These are phyloP conservation scores for Brachionichthys hirsutus DNA, from an alignment of 2,113 vertebrate genomes.

Conservation along the genomic window DNA sequence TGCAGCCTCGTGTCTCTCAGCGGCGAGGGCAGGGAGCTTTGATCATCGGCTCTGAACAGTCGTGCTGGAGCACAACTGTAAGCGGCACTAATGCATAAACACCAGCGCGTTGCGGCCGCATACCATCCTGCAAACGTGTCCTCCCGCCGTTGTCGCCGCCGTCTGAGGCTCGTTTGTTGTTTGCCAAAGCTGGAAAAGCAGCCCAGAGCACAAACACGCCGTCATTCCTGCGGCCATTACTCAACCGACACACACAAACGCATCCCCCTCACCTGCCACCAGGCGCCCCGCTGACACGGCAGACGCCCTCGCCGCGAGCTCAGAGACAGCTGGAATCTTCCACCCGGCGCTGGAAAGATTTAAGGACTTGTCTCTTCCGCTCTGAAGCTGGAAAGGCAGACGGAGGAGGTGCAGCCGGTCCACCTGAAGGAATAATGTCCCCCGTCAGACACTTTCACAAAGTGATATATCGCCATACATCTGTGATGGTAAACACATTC, in stretches of 20 bases:
- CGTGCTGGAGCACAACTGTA: not conserved
- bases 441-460: constrained; percentile 1
- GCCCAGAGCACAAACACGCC: constrained; percentile 20
- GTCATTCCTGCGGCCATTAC: constrained; percentile 24
- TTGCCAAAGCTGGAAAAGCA: constrained; percentile 19
- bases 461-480: not conserved
- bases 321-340: constrained; percentile 14
- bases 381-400: not conserved
- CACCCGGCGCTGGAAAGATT: constrained; percentile 14
- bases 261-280: constrained; percentile 22
- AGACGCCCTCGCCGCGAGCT: constrained; percentile 23
- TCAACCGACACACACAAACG: constrained; percentile 1
- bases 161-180: constrained; percentile 33
- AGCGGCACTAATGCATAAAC: not conserved
- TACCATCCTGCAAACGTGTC: constrained; percentile 2
- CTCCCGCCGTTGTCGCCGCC: constrained; percentile 18
- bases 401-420: not conserved
- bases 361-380: not conserved
- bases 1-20: constrained; percentile 26
- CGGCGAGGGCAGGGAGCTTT: constrained; percentile 42
- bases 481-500: constrained; percentile 30
- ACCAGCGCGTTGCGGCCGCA: not conserved
- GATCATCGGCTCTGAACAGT: constrained; percentile 52
- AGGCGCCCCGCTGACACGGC: constrained; percentile 17
- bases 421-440: constrained; percentile 1